Percentiles rank a stretch among this genome's conserved stretches.
Evolutionary conservation across 2,888 invertebrate genomes (phyloP).

Genomic region (Drosophila falleni): DNA sequence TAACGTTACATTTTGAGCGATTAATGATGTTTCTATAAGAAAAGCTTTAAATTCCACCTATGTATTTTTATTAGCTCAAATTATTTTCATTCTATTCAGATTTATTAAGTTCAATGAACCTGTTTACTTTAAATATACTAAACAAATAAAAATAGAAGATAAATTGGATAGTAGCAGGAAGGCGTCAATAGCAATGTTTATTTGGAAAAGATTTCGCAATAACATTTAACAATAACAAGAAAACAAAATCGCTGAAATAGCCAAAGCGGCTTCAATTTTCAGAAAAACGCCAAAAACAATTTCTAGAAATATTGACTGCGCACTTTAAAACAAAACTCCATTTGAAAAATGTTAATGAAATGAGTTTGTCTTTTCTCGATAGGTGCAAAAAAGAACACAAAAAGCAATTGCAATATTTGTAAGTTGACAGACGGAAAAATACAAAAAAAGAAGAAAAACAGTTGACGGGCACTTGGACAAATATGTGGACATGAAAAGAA

Average conservation of each 20-base stretch:
- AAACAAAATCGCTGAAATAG: conserved; percentile 20
- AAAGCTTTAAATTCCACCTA: neutral
- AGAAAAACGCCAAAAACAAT: neutral
- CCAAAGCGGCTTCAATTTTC: conserved; percentile 1
- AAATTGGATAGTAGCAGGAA: conserved; percentile 8
- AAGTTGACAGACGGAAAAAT: neutral
- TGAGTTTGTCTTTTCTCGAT: conserved; percentile 30
- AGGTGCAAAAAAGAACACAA: conserved; percentile 13
- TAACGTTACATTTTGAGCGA: neutral
- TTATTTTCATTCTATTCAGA: conserved; percentile 3
- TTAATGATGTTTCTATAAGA: neutral
- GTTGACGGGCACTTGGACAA: conserved; percentile 32
- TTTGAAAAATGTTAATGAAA: conserved; percentile 8
- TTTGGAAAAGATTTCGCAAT: conserved; percentile 17
- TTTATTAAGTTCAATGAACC: conserved; percentile 29
- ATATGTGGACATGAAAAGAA: conserved; percentile 12
- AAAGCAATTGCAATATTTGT: conserved; percentile 43
- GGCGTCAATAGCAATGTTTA: conserved; percentile 21
- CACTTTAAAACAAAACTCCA: neutral
- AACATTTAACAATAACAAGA: conserved; percentile 4
- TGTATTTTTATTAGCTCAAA: neutral
- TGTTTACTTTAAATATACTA: conserved; percentile 6
- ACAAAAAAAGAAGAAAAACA: neutral
- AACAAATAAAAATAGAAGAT: conserved; percentile 6
- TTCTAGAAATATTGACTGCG: conserved; percentile 4